Evolutionary conservation across 1,140 invertebrate genomes (phyloP).

Genomic region (Drosophila ficusphila): DNA sequence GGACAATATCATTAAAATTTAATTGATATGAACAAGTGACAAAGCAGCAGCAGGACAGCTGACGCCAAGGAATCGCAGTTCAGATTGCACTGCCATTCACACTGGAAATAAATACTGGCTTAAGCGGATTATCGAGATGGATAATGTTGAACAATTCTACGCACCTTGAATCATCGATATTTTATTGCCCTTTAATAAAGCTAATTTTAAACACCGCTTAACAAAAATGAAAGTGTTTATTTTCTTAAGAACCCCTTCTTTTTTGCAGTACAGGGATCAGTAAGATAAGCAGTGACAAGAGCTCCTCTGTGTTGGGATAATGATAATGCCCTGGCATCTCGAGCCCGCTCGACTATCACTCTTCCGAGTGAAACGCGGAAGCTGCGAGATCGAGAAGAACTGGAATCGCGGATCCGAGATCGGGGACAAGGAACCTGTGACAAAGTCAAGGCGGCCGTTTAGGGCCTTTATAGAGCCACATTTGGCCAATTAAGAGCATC

Average conservation of each 20-base stretch:
- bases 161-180: too few relatives aligned
- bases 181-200: too few relatives aligned
- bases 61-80: constrained; percentile 5
- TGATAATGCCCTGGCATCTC: constrained; percentile 5
- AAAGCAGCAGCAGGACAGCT: constrained; percentile 49
- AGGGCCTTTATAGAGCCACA: constrained; percentile 58
- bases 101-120: neutral
- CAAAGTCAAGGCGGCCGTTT: constrained; percentile 53
- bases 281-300: constrained; percentile 26
- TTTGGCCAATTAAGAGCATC: constrained; percentile 74
- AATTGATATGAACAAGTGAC: constrained; percentile 81
- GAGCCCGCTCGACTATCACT: constrained; percentile 44
- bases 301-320: constrained; percentile 18
- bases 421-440: constrained; percentile 21
- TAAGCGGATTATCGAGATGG: too few relatives aligned
- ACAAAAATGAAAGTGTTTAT: too few relatives aligned
- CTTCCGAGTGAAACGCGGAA: constrained; percentile 73
- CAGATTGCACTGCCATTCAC: neutral
- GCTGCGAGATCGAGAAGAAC: constrained; percentile 21
- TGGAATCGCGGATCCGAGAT: constrained; percentile 2
- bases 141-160: too few relatives aligned
- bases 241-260: too few relatives aligned
- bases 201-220: too few relatives aligned
- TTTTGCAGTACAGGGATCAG: constrained; percentile 9
- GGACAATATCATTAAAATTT: constrained; percentile 80